Evolutionary conservation across 1,140 invertebrate species (phyloP), one percentile per base, ranked within the genome.

Genomic region (Bombus confusus): DNA sequence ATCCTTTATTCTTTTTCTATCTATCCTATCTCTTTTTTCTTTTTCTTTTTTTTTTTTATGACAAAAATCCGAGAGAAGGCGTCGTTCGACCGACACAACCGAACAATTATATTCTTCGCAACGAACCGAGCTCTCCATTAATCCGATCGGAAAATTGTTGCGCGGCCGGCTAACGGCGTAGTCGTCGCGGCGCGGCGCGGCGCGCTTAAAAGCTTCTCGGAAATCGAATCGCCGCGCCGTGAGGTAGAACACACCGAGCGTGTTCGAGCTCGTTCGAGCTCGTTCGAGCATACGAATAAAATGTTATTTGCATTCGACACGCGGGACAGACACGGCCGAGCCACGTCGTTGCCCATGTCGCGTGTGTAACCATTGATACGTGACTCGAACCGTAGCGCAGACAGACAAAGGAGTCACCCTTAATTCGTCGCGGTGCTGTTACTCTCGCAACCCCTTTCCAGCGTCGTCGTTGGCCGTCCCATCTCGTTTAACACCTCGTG

Each of bases 81-180:
- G 37, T 5, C 41, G 41, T 39, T 71, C 37, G 31, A 57, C 43
- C 64, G 39, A 31, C 22, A 25, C 41, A 34, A 59, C 18, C 69
- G 52, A 31, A 34, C 71, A 62, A 82, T 82, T 75, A 83, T 77
- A 68, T 69, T 77, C 81, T 12, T 41, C 25, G 37, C 28, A 41
- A 43, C 43, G 41, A 39, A 57, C 39, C 73, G 28, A 41, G 43
- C 18, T 37, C 18, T 34, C 62, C 28, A 76, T 83, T 76, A 76
- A 83, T 83, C 34, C 72, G 72, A 83, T 83, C 82, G 66, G 82
- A 62, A 79, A 84, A 79, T 84, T 84, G 75, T 79, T 71, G 75
- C 37, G 25, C 4, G 39, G 47, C 12, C 1, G 34, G 3, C 18
- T 34, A 78, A 78, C 43, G 76, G 76, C 28, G 57, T 73, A 43